Evolutionary conservation across 2,797 vertebrate genomes (phyloP).

Genomic region (Leptatherina wallacei): DNA sequence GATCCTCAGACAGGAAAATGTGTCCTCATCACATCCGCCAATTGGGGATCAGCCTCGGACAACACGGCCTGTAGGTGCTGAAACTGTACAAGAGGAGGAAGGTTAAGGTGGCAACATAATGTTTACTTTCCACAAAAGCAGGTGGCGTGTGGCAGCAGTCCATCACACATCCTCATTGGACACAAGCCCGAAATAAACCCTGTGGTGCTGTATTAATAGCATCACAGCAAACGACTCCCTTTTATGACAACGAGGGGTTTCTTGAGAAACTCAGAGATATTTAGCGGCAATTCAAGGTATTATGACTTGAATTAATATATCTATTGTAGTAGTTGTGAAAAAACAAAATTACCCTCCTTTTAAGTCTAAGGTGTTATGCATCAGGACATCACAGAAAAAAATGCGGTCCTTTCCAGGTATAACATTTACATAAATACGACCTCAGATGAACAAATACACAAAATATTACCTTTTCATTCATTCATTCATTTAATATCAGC

Average conservation of each 20-base stretch:
- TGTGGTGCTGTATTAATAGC: constrained; percentile 1
- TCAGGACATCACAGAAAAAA: not conserved
- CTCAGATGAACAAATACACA: not conserved
- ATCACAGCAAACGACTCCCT: not conserved
- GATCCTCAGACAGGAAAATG: constrained; percentile 67
- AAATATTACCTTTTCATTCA: not conserved
- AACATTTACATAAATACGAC: not conserved
- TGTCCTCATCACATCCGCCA: constrained; percentile 85
- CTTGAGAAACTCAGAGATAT: not conserved
- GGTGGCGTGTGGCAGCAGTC: constrained; percentile 19
- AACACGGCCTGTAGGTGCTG: constrained; percentile 86
- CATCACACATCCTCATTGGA: constrained; percentile 28
- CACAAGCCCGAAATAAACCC: constrained; percentile 28
- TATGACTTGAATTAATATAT: not conserved
- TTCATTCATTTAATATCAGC: too few relatives aligned
- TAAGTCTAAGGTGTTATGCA: not conserved
- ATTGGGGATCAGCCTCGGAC: constrained; percentile 84
- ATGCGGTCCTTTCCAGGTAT: not conserved
- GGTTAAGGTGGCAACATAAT: constrained; percentile 43
- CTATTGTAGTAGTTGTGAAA: not conserved
- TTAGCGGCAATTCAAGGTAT: not conserved
- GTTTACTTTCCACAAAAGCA: constrained; percentile 71
- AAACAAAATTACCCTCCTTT: not conserved
- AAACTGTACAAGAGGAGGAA: constrained; percentile 81
- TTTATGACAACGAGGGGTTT: not conserved